These are phyloP conservation scores for Enteromius mattozi DNA, from an alignment of 2,797 vertebrate genomes.

Conservation along the genomic window DNA sequence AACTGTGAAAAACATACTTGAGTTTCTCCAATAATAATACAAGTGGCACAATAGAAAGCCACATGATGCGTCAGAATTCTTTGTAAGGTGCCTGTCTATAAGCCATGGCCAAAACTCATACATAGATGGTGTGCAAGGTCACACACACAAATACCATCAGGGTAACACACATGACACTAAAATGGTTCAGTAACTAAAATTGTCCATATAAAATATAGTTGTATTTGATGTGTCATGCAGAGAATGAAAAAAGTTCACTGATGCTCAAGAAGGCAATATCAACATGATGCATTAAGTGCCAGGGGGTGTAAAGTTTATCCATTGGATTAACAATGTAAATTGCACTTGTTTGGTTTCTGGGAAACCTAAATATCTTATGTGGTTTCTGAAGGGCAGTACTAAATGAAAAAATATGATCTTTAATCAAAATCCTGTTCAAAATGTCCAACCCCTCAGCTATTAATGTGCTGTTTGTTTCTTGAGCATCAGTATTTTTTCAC, in stretches of 20 bases:
- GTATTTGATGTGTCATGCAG: background rate
- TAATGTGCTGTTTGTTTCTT: background rate
- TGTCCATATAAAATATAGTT: background rate
- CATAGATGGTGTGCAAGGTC: background rate
- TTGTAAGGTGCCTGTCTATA: background rate
- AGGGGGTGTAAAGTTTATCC: background rate
- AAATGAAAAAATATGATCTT: background rate
- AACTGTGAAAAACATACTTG: conserved; percentile 2
- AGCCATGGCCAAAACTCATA: background rate
- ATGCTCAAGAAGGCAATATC: background rate
- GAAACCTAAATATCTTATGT: background rate
- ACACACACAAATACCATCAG: background rate
- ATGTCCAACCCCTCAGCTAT: background rate
- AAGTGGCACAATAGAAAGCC: background rate
- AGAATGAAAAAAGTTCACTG: background rate
- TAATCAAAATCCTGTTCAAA: background rate
- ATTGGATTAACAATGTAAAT: background rate
- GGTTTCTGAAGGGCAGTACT: background rate
- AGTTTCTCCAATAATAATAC: conserved; percentile 9
- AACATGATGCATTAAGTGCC: background rate
- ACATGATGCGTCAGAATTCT: conserved; percentile 4
- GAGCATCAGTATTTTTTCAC: background rate
- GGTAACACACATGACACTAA: background rate
- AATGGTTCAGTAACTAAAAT: background rate
- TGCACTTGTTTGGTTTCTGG: background rate